Base-by-base conservation (phyloP, 2,113 vertebrate genomes). In the Pica pica region DNA sequence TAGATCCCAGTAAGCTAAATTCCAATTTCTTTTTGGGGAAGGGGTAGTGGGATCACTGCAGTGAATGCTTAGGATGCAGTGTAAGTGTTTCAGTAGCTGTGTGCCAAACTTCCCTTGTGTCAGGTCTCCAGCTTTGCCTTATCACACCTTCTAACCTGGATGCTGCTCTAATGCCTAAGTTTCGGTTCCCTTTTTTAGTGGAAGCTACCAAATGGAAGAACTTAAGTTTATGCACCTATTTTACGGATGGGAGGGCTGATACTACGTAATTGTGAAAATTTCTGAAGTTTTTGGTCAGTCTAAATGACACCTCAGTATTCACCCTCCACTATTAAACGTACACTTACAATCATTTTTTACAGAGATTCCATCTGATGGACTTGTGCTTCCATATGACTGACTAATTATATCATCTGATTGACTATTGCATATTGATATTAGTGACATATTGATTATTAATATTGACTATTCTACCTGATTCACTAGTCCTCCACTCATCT, bases 261-360 rank as follows among this genome's bases (percentile, higher is more conserved):
- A 22, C 26, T 30, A 63, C 11, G 11, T 19, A 30, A 65, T 10
- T 2, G 1, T 21, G 27, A 21, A 39, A 27, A 13, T 4, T 37
- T 37, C 10, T 60, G 1, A 50, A n/a, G 26, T 42, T 56, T 59
- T 57, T 10, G 6, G 47, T 35, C 6, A 35, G 13, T 4, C 20
- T 26, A 12, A 7, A 41, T 0, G 0, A 11, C 7, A 76, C 3
- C 10, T 2, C 31, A 19, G 12, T 35, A 5, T 41, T 69, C 31
- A 61, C 46, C 17, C 24, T 56, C 33, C 1, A 9, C 18, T 13
- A 27, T 6, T 57, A 74, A 61, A 57, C 12, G 7, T 16, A n/a
- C 9, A 13, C 6, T 16, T 26, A 19, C 0, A 0, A 42, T 19
- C 0, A 5, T 17, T 60, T 59, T 60, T 55, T 22, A 28, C 27